Base-by-base conservation (phyloP, 2,113 vertebrate species). In the Odocoileus hemionus region DNA sequence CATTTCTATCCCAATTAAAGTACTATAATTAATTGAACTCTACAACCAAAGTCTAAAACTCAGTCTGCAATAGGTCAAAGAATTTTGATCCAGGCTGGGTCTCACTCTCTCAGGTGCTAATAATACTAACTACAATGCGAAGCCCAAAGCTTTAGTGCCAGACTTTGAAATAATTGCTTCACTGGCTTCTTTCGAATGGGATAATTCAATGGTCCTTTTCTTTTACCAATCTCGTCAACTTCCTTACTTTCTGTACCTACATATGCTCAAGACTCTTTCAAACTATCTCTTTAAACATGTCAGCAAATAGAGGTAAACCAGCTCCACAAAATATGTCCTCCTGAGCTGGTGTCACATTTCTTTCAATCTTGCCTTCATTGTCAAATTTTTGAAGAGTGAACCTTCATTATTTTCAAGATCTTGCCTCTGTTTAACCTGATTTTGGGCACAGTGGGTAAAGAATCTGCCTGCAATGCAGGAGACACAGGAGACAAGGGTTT, bases 141-240 rank as follows among this genome's bases (percentile, higher is more conserved):
- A 36, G n/a, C 30, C 7, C 78, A 92, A 33, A 57, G 52, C 36
- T 74, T 58, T 67, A 54, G 26, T 13, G 15, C 54, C 55, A 2
- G 10, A 39, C 45, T 97, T 30, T 39, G 52, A 61, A 60, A n/a
- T 80, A 52, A 43, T 0, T 43, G 36, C n/a, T 55, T 39, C 54
- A 19, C 1, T 28, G 67, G 43, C 19, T 54, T 15, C 1, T 0
- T 33, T 43, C 88, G 14, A 55, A 36, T 47, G 11, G 57, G 12
- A 26, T 58, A 7, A 67, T 21, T 23, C 1, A 8, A 23, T 1
- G 10, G 23, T 52, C 16, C 14, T 79, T 45, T 67, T 84, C 16
- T 23, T 30, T 11, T 16, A 28, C 9, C 5, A 36, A 1, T 47
- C 8, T 50, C 2, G 1, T 2, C 23, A 86, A 15, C 16, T 28